Conservation (phyloP, 2,797 vertebrate species). For the Streptopelia turtur region DNA sequence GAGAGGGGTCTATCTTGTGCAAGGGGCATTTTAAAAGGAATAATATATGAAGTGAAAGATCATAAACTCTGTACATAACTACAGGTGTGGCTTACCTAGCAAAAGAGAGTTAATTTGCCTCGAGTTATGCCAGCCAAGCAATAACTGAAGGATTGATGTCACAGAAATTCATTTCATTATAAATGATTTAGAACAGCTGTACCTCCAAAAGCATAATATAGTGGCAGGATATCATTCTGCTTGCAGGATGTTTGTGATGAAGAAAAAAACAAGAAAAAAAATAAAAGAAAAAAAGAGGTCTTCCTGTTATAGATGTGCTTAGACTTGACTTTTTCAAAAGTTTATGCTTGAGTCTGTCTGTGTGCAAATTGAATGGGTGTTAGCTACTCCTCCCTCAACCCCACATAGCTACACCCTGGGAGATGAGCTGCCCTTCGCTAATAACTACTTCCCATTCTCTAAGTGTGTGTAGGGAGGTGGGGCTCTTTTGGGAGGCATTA, state of each 20-base stretch:
- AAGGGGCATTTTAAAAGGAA: background rate
- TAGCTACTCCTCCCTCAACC: slow-evolving; percentile 39
- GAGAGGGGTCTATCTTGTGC: background rate
- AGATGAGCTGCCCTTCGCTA: slow-evolving; percentile 4
- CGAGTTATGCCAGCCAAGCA: background rate
- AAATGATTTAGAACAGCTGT: background rate
- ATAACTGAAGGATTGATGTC: background rate
- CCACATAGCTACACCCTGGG: background rate
- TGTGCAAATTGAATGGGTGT: slow-evolving; percentile 6
- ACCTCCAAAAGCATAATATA: background rate
- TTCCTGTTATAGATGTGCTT: background rate
- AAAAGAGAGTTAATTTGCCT: slow-evolving; percentile 22
- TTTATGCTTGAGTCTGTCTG: background rate
- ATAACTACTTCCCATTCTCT: background rate
- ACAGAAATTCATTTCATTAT: background rate
- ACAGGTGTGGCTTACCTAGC: slow-evolving; percentile 12
- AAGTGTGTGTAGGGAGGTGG: background rate
- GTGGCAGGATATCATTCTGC: background rate
- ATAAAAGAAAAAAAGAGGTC: background rate
- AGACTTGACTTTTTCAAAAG: background rate
- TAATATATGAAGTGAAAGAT: background rate
- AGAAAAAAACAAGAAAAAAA: background rate
- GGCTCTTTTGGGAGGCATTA: background rate
- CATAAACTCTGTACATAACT: background rate
- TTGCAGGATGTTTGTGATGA: background rate